Evolutionary conservation across 2,113 vertebrate species (phyloP), one percentile per base, ranked within the genome.

Genomic region (Misgurnus mizolepis): DNA sequence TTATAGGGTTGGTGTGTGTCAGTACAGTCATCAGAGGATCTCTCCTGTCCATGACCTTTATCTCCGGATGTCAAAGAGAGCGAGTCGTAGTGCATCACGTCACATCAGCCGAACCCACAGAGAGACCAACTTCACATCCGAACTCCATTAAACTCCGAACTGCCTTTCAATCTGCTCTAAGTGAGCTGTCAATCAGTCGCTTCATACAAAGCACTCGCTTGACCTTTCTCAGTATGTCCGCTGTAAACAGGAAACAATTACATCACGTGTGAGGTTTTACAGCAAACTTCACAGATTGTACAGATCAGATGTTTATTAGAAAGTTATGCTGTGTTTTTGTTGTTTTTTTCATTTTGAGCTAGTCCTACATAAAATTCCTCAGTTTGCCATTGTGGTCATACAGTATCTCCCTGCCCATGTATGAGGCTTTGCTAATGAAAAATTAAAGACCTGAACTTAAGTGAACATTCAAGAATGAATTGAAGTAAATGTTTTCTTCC

Each of bases 1-100:
- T 34, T 34, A 34, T 34, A 34, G 27, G 27, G 27, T 34, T 34
- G 27, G 43, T 45, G 43, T 53, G 47, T 70, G 49, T 10, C 14
- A n/a, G 68, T 70, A 70, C 49, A 70, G 68, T 70, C n/a, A 22
- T 70, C 22, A 22, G 22, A 22, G 22, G 22, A 22, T 22, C 53
- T 49, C 60, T 69, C 15, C 41, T 22, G 67, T 65, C 66, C 40
- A 70, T 85, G 75, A 82, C 70, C 80, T 85, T 85, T 85, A 79
- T 45, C 67, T 82, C 70, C 64, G 40, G 3, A 77, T 83, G 67
- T 85, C 79, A 80, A 77, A 65, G 62, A 68, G 76, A 80, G 82
- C 79, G 66, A 74, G 78, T 70, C 74, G 67, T 10, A 68, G 62
- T 67, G 79, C 74, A 85, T 82, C 74, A 53, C 70, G 76, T 85